These are phyloP conservation scores for Anastrepha obliqua DNA, from an alignment of 1,140 invertebrate genomes.

Conservation along the genomic window DNA sequence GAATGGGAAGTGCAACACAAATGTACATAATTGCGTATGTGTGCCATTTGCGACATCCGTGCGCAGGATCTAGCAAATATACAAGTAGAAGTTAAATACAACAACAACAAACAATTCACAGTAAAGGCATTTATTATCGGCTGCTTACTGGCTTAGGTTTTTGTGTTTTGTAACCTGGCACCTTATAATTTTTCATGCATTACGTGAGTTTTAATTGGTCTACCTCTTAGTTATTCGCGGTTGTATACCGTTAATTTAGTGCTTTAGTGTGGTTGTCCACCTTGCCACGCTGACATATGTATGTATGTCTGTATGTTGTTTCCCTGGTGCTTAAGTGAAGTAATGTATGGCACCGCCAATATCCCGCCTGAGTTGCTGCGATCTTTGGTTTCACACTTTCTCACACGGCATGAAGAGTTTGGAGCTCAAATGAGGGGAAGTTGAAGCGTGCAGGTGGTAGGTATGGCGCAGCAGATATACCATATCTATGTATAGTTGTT, in stretches of 20 bases:
- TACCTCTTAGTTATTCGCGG: neutral
- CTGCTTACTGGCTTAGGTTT: neutral
- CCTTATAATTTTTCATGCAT: neutral
- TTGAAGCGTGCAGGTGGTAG: neutral
- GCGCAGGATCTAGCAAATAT: no score
- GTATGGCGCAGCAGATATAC: no score
- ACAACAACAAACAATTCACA: neutral
- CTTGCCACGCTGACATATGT: neutral
- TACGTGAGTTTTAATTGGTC: neutral
- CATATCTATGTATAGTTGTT: no score
- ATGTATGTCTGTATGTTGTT: neutral
- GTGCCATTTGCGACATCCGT: neutral
- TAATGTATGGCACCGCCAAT: neutral
- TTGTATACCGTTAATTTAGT: neutral
- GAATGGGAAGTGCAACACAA: neutral
- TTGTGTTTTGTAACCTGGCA: neutral
- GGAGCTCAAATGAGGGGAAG: neutral
- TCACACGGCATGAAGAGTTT: neutral
- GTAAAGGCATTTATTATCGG: neutral
- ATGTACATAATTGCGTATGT: neutral
- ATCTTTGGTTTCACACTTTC: conserved; percentile 11
- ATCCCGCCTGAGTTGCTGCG: neutral
- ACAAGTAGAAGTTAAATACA: neutral
- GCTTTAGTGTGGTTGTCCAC: neutral
- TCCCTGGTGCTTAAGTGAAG: neutral